These are phyloP conservation scores for Meandrina meandrites DNA, from an alignment of 92 coral and sea anemone genomes.

Conservation along the genomic window DNA sequence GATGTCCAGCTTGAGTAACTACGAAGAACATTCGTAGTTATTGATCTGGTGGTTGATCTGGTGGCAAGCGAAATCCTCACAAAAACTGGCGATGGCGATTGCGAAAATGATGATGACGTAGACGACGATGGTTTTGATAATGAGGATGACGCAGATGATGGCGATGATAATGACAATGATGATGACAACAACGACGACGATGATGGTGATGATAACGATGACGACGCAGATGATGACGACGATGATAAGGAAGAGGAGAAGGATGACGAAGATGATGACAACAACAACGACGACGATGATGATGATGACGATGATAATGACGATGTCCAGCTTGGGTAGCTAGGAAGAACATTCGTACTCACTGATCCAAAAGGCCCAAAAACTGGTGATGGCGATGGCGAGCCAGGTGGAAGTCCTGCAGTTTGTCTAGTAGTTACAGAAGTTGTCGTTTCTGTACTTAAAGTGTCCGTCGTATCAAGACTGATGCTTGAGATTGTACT, in stretches of 20 bases:
- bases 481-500: background rate
- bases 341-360: background rate
- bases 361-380: constrained; percentile 14
- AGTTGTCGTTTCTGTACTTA: background rate
- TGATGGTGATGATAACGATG: too few species aligned
- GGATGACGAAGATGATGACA: background rate
- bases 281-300: background rate
- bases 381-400: background rate
- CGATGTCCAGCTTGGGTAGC: too few species aligned
- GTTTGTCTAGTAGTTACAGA: background rate
- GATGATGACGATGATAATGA: background rate
- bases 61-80: background rate
- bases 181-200: too few species aligned
- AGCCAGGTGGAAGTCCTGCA: background rate
- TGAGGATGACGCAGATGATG: too few species aligned
- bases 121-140: too few species aligned
- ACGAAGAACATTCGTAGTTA: background rate
- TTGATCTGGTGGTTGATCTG: background rate
- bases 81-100: background rate
- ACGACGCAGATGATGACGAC: too few species aligned
- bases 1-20: background rate
- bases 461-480: background rate
- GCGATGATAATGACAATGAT: too few species aligned
- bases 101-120: too few species aligned
- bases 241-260: too few species aligned